Conservation (phyloP, 92 coral and sea anemone genomes). For the Porites rus region DNA sequence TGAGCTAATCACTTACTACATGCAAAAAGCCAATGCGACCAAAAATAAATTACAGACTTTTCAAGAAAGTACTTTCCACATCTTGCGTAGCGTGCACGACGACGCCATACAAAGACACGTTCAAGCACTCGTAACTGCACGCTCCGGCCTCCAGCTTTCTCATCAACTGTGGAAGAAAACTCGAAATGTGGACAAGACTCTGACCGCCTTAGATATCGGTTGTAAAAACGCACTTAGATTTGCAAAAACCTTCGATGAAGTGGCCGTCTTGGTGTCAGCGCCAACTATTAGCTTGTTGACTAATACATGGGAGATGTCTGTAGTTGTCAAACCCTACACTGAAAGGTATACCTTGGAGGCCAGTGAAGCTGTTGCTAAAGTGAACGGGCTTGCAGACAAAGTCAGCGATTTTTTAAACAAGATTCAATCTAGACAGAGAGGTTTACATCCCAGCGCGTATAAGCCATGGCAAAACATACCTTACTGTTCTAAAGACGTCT, state of each 20-base stretch:
- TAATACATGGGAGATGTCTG: conserved; percentile 47
- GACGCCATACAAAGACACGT: conserved; percentile 63
- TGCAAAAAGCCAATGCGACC: conserved; percentile 45
- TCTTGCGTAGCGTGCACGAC: conserved; percentile 65
- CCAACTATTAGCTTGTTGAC: conserved; percentile 59
- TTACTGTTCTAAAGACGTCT: conserved; percentile 76
- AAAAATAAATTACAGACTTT: conserved; percentile 47
- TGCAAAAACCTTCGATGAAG: conserved; percentile 45
- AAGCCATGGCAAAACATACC: conserved; percentile 70
- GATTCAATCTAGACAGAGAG: conserved; percentile 76
- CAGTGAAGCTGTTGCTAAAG: conserved; percentile 42
- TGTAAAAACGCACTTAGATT: conserved; percentile 55
- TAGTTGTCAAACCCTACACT: conserved; percentile 64
- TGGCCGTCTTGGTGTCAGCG: conserved; percentile 46
- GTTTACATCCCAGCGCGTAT: conserved; percentile 69
- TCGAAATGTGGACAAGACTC: conserved; percentile 37
- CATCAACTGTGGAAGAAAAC: conserved; percentile 64
- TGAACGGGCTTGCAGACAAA: conserved; percentile 71
- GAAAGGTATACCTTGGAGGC: conserved; percentile 47
- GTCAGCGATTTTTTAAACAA: conserved; percentile 62
- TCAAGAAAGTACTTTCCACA: conserved; percentile 53
- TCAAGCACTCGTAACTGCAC: conserved; percentile 45
- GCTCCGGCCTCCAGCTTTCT: conserved; percentile 47
- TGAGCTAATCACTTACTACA: conserved; percentile 54
- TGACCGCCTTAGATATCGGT: conserved; percentile 59